Evolutionary conservation across 1,140 invertebrate species (phyloP).

Genomic region (Pantala flavescens): DNA sequence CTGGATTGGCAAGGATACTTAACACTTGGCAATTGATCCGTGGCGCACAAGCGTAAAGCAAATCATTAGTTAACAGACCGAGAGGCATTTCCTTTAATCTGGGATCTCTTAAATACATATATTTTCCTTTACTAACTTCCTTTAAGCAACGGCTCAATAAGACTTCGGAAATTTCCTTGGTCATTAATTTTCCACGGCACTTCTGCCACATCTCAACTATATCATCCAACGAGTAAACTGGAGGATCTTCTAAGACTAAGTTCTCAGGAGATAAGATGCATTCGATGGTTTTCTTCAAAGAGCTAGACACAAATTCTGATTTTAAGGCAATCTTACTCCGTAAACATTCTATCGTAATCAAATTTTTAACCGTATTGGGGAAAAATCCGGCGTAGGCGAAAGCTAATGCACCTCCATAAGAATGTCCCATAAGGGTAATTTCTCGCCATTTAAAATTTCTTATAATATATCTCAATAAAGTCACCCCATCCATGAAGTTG

Average conservation of each 20-base stretch:
- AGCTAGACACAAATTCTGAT: neutral
- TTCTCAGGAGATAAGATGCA: neutral
- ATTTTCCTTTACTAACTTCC: conserved; percentile 43
- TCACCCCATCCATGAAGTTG: conserved; percentile 42
- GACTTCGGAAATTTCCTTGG: conserved; percentile 40
- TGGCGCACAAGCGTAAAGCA: conserved; percentile 37
- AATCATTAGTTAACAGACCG: conserved; percentile 37
- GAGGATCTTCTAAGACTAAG: neutral
- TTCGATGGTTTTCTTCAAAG: neutral
- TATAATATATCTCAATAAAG: conserved; percentile 44
- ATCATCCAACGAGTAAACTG: neutral
- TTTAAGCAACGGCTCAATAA: conserved; percentile 45
- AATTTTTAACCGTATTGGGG: conserved; percentile 47
- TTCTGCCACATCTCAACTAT: neutral
- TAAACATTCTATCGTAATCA: conserved; percentile 34
- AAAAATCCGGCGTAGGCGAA: conserved; percentile 46
- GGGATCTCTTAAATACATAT: conserved; percentile 48
- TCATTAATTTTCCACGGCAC: conserved; percentile 40
- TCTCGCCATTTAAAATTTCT: conserved; percentile 57
- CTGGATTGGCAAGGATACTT: conserved; percentile 12
- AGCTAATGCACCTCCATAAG: conserved; percentile 48
- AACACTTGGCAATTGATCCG: conserved; percentile 18
- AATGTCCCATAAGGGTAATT: conserved; percentile 55
- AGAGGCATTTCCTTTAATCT: conserved; percentile 40
- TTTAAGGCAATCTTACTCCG: neutral